Evolutionary conservation across 2,888 invertebrate genomes (phyloP).

Genomic region (Drosophila pullipes): DNA sequence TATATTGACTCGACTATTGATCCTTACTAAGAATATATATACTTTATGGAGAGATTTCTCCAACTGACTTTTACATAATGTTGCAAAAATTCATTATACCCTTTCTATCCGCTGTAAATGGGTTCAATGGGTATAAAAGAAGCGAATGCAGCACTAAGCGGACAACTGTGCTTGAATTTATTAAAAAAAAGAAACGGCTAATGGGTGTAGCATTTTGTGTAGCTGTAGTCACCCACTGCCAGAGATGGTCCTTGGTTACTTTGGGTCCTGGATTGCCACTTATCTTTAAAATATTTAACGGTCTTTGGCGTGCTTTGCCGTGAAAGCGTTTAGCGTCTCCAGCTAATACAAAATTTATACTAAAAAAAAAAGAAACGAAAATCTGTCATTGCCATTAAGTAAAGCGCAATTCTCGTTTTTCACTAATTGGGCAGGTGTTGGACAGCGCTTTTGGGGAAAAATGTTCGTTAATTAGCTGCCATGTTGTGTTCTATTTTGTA

Average conservation of each 20-base stretch:
- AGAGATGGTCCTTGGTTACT: constrained; percentile 27
- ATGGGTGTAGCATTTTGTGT: constrained; percentile 69
- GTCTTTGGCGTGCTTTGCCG: constrained; percentile 43
- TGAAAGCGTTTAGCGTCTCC: constrained; percentile 52
- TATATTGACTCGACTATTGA: neutral
- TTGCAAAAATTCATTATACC: neutral
- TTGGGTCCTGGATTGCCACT: constrained; percentile 49
- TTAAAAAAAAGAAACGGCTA: constrained; percentile 50
- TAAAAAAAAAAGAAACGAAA: constrained; percentile 37
- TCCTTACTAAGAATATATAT: neutral
- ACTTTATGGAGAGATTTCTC: neutral
- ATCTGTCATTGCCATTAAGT: constrained; percentile 77
- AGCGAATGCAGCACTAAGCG: constrained; percentile 25
- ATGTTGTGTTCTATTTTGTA: constrained; percentile 64
- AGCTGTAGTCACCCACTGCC: constrained; percentile 15
- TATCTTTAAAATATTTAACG: constrained; percentile 75
- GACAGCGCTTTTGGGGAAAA: constrained; percentile 26
- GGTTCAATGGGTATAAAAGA: neutral
- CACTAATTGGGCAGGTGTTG: constrained; percentile 76
- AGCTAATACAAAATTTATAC: constrained; percentile 77
- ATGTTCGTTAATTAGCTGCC: constrained; percentile 76
- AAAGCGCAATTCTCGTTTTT: constrained; percentile 50
- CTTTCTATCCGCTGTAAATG: neutral
- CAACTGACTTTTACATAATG: neutral
- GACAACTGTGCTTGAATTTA: constrained; percentile 74